phyloP scores from a whole-genome alignment of 2,888 invertebrate species.

The Philhelius pedissequus region DNA sequence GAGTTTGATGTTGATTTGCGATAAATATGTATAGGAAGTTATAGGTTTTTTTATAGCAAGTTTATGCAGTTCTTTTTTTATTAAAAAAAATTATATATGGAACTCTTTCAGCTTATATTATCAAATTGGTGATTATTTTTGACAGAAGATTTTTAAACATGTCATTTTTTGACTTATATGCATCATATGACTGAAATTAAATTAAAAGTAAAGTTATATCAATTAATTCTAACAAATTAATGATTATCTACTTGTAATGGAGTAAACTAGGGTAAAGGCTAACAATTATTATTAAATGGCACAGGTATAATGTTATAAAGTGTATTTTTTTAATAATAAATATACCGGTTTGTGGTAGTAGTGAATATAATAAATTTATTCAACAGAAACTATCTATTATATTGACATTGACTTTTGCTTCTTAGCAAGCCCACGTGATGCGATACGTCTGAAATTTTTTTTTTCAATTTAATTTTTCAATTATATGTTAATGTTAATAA shows the following conservation, averaged over 20 bases:
- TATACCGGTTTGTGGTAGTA: not conserved
- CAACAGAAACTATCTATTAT: not conserved
- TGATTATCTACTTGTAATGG: not conserved
- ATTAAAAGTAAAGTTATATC: not conserved
- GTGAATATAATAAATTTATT: not conserved
- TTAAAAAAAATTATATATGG: no score
- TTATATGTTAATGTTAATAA: conserved; percentile 3
- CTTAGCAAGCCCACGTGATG: not conserved
- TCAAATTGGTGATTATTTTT: not conserved
- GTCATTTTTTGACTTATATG: not conserved
- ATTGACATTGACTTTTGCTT: not conserved
- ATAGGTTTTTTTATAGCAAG: not conserved
- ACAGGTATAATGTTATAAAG: not conserved
- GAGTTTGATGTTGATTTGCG: not conserved
- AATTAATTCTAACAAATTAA: not conserved
- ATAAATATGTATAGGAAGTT: not conserved
- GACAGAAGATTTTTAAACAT: not conserved
- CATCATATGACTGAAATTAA: not conserved
- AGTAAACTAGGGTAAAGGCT: not conserved
- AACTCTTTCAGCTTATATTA: not conserved
- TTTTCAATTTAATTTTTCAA: not conserved
- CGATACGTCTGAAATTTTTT: not conserved
- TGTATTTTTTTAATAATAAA: not conserved
- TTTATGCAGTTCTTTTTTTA: not conserved
- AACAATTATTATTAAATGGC: not conserved